Evolutionary conservation across 1,140 invertebrate species (phyloP), one percentile per base, ranked within the genome.

Genomic region (Panagrolaimus sp.): DNA sequence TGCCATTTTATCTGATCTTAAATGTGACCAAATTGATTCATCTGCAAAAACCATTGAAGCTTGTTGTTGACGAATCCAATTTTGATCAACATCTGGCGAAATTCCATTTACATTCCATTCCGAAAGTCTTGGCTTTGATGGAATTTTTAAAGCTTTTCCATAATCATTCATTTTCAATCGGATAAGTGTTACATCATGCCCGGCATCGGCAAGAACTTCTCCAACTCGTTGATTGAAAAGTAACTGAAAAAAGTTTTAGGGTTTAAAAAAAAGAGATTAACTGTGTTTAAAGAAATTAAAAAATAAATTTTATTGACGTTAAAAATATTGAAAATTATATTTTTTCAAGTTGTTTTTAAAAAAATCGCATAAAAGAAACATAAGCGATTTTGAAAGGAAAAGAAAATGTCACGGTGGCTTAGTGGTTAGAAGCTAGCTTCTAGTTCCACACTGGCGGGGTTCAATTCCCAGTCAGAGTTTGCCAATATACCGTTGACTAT

Each of bases 141-240:
- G 9, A 8, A 17, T 55, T 55, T 28, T n/a, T 21, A 58, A 7
- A 12, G 0, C 1, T 10, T 28, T 55, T 55, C 28, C 7, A 21
- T n/a, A 10, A 55, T 55, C 52, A 9, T 24, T 24, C 12, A 55
- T 55, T 55, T 55, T 21, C 9, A 55, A 17, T 12, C 52, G 52
- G n/a, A 55, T 21, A 1, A 55, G 1, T n/a, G 52, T 55, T 10
- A 55, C 52, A 10, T 21, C n/a, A 28, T 55, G 52, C 10, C 52
- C 52, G 21, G 52, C 52, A 24, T 12, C 52, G n/a, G 52, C 52
- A 10, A 55, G 28, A 10, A 28, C 28, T 21, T 55, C 28, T n/a
- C 52, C 52, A 28, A 55, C 28, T 21, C 52, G 52, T n/a, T n/a
- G 52, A n/a, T 55, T 55, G n/a, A 55, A 21, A 17, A 28, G 21